A percentile compares a stretch with the other conserved stretches of the same genome.
Evolutionary conservation across 2,888 invertebrate species (phyloP).

Genomic region (Heliconius charithonia): DNA sequence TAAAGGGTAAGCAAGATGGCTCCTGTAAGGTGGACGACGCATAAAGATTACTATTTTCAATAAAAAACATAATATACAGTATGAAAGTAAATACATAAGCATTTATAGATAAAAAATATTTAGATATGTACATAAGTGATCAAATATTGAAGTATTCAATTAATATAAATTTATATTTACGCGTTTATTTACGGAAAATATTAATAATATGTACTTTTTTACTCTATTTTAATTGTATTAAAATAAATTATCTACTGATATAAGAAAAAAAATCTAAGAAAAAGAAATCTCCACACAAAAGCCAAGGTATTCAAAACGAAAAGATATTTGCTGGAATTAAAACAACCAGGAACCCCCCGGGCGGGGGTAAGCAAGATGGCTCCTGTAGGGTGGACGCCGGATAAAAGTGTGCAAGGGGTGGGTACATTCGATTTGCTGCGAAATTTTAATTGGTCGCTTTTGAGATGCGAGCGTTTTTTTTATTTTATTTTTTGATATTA

Average conservation of each 20-base stretch:
- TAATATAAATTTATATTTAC: too few relatives aligned
- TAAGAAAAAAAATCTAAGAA: conserved; percentile 58
- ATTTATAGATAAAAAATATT: not conserved
- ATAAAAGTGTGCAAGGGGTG: conserved; percentile 81
- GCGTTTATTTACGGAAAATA: too few relatives aligned
- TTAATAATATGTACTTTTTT: too few relatives aligned
- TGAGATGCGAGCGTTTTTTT: conserved; percentile 29
- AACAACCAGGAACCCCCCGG: conserved; percentile 79
- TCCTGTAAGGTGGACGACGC: conserved; percentile 82
- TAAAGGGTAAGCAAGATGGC: conserved; percentile 82
- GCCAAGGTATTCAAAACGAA: conserved; percentile 79
- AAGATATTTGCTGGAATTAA: conserved; percentile 84
- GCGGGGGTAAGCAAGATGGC: conserved; percentile 79
- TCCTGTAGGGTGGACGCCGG: conserved; percentile 82
- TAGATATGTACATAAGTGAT: not conserved
- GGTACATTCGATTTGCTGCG: conserved; percentile 68
- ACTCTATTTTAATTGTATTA: not conserved
- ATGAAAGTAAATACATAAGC: too few relatives aligned
- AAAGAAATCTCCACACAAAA: conserved; percentile 66
- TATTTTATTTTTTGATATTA: conserved; percentile 3
- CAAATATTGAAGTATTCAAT: too few relatives aligned
- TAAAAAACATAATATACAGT: not conserved
- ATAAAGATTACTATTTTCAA: conserved; percentile 63
- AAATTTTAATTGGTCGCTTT: conserved; percentile 47
- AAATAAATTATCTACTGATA: not conserved